Base-by-base conservation (phyloP, 2,113 vertebrate genomes). In the Cnemophilus loriae region DNA sequence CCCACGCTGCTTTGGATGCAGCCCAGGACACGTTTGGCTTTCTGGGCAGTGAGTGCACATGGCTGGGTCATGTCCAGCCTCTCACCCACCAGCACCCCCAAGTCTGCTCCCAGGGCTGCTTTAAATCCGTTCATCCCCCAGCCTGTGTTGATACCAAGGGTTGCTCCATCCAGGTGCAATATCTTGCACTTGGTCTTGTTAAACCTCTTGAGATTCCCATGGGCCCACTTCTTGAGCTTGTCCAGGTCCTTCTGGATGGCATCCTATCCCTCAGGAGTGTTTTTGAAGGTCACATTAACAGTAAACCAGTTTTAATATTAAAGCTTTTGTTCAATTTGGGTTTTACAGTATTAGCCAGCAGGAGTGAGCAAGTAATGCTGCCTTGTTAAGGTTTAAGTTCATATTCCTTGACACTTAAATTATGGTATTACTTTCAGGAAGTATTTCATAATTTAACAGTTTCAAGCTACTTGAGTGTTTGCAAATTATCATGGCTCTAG, bases 331-430 rank as follows among this genome's bases (percentile, higher is more conserved):
- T 88, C 53, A 63, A 14, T 92, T 86, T 63, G 57, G 6, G 41
- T 83, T 65, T 93, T 64, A 76, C 86, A 93, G 95, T 95, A 84
- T 93, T 97, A 95, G 39, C 49, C 73, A 94, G 47, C 26, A 89
- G 37, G 46, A 79, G 26, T 42, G 60, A 95, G 50, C 49, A 68
- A 87, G 50, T 81, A 74, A 77, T 68, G 94, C 95, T 96, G 96
- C 95, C 92, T 96, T 74, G 50, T 92, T 82, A 84, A 86, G 81
- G 68, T 95, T 94, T 59, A 86, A 92, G 64, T 93, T 90, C 42
- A 23, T 91, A 46, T 89, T 95, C 63, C 82, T 94, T 95, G 82
- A 90, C 61, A 39, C 39, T 65, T 80, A 77, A 86, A 77, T 88
- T 61, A 74, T 2, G 26, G 75, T 97, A 33, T 95, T 96, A 81